Conservation (phyloP, 2,888 invertebrate genomes). For the Hirtodrosophila histrioides region DNA sequence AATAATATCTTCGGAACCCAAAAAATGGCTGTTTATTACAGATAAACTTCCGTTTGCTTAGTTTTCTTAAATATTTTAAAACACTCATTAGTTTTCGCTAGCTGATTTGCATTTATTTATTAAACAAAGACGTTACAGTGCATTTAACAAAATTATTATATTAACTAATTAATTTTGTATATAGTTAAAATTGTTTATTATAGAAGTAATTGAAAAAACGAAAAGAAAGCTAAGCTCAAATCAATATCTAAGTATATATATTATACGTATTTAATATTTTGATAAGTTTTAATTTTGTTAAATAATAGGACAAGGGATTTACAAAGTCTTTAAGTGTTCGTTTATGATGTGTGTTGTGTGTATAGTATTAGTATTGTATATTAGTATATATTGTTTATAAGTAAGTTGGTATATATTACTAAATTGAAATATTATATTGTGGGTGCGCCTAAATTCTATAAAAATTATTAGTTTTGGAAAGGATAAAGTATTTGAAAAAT, state of each 20-base stretch:
- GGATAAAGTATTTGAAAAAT: conserved; percentile 17
- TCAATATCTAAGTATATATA: conserved; percentile 50
- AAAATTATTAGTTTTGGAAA: conserved; percentile 40
- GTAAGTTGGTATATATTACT: conserved; percentile 46
- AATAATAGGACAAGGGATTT: conserved; percentile 48
- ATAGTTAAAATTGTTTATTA: conserved; percentile 46
- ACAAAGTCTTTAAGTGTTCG: conserved; percentile 40
- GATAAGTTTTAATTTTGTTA: conserved; percentile 41
- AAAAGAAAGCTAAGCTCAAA: conserved; percentile 52
- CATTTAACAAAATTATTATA: conserved; percentile 52
- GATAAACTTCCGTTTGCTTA: too few relatives aligned
- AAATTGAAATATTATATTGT: conserved; percentile 57
- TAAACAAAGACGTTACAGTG: conserved; percentile 64
- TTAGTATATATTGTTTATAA: conserved; percentile 32
- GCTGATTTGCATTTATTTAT: conserved; percentile 64
- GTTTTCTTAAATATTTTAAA: background rate
- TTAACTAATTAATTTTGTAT: conserved; percentile 41
- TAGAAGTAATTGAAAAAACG: conserved; percentile 41
- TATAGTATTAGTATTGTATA: conserved; percentile 31
- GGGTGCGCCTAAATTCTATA: conserved; percentile 54
- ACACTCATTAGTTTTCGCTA: conserved; percentile 32
- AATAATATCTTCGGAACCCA: too few relatives aligned
- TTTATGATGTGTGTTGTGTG: conserved; percentile 27
- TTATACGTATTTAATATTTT: conserved; percentile 33
- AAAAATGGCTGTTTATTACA: too few relatives aligned